Evolutionary conservation across 2,888 invertebrate genomes (phyloP).

Genomic region (Drosophila mimica): DNA sequence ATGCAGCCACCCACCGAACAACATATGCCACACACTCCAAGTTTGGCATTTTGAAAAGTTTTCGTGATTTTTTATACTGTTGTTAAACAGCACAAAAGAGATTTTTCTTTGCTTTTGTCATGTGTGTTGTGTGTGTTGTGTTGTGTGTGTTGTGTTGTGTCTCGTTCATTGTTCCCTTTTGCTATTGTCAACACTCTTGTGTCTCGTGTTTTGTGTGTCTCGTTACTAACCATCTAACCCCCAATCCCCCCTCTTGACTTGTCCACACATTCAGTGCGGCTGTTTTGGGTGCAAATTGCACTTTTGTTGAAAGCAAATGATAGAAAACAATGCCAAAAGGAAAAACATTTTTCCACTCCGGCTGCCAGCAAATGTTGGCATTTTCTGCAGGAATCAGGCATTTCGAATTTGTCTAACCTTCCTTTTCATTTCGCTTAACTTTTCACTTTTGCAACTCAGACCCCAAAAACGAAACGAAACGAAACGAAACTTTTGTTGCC

Average conservation of each 20-base stretch:
- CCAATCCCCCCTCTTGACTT: neutral
- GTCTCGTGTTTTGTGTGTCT: conserved; percentile 47
- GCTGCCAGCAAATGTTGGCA: conserved; percentile 9
- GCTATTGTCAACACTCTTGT: conserved; percentile 76
- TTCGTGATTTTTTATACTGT: conserved; percentile 69
- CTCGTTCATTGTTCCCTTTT: conserved; percentile 48
- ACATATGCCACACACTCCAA: conserved; percentile 67
- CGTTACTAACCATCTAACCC: conserved; percentile 37
- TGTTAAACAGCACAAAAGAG: conserved; percentile 70
- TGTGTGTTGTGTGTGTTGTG: conserved; percentile 33
- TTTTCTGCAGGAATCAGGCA: conserved; percentile 20
- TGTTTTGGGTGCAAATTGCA: conserved; percentile 81
- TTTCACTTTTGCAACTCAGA: conserved; percentile 66
- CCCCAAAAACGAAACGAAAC: too few species aligned
- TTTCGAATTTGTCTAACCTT: conserved; percentile 64
- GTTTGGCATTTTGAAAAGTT: conserved; percentile 68
- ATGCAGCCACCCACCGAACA: conserved; percentile 19
- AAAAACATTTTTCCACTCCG: conserved; percentile 64
- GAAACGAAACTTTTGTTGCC: conserved; percentile 36
- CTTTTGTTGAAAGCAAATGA: conserved; percentile 79
- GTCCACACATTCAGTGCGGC: conserved; percentile 28
- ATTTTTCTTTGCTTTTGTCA: conserved; percentile 68
- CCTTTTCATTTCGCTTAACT: conserved; percentile 69
- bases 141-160: conserved; percentile 39
- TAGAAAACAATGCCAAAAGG: conserved; percentile 74